Conservation (phyloP, 1,140 invertebrate genomes). For the Medauroidea extradentata region DNA sequence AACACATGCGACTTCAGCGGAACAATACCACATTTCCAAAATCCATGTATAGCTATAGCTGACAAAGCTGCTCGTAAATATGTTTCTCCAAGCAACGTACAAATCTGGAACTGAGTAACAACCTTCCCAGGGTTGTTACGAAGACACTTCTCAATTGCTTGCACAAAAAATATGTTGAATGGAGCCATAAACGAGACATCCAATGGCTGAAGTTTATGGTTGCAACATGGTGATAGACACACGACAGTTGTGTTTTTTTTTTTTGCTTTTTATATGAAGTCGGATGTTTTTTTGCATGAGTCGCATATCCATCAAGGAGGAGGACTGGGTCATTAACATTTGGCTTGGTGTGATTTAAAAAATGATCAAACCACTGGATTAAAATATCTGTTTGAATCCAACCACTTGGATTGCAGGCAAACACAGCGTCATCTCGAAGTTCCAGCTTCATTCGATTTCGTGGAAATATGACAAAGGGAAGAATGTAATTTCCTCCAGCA, state of each 20-base stretch:
- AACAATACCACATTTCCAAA: slow-evolving; percentile 29
- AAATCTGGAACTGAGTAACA: slow-evolving; percentile 31
- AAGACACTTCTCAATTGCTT: slow-evolving; percentile 24
- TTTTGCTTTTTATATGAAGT: slow-evolving; percentile 18
- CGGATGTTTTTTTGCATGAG: slow-evolving; percentile 14
- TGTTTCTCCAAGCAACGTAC: slow-evolving; percentile 30
- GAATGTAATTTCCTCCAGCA: slow-evolving; percentile 31
- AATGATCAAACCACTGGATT: slow-evolving; percentile 24
- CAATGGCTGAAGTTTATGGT: slow-evolving; percentile 40
- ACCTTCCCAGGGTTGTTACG: slow-evolving; percentile 25
- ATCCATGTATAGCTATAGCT: slow-evolving; percentile 26
- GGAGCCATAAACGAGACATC: slow-evolving; percentile 40
- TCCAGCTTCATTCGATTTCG: slow-evolving; percentile 20
- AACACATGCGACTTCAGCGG: slow-evolving; percentile 32
- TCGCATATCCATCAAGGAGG: slow-evolving; percentile 13
- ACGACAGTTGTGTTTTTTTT: slow-evolving; percentile 25
- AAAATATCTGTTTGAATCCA: slow-evolving; percentile 19
- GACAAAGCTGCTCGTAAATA: slow-evolving; percentile 32
- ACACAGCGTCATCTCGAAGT: slow-evolving; percentile 20
- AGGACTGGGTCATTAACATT: slow-evolving; percentile 20
- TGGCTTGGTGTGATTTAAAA: slow-evolving; percentile 21
- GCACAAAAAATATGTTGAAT: slow-evolving; percentile 24
- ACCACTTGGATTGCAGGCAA: slow-evolving; percentile 20
- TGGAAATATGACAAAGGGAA: slow-evolving; percentile 23
- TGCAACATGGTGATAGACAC: slow-evolving; percentile 35